Evolutionary conservation across 2,888 invertebrate genomes (phyloP).

Genomic region (Drosophila picticornis): DNA sequence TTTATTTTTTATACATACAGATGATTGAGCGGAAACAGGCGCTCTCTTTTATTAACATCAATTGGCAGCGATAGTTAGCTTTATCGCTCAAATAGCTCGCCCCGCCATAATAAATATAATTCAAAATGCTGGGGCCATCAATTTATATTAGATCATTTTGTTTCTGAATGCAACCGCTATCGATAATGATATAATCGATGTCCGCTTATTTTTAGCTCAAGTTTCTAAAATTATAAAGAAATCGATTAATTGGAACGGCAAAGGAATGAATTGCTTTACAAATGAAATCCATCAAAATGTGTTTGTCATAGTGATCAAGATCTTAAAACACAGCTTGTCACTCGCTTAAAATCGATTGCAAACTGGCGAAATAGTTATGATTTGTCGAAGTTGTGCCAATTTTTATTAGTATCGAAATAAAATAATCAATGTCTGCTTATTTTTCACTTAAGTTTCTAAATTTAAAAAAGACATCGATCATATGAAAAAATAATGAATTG

Average conservation of each 20-base stretch:
- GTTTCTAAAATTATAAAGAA: slow-evolving; percentile 24
- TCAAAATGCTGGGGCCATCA: slow-evolving; percentile 49
- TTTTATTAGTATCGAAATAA: slow-evolving; percentile 16
- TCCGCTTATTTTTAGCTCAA: slow-evolving; percentile 21
- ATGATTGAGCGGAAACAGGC: slow-evolving; percentile 65
- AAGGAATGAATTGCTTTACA: neutral
- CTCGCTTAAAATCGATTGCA: neutral
- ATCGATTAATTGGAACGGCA: slow-evolving; percentile 18
- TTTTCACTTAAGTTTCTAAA: slow-evolving; percentile 18
- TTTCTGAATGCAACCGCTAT: slow-evolving; percentile 3
- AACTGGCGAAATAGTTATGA: neutral
- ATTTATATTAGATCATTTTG: slow-evolving; percentile 38
- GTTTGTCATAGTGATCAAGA: neutral
- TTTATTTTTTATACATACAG: slow-evolving; percentile 31
- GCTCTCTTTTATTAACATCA: slow-evolving; percentile 69
- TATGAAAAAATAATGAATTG: neutral
- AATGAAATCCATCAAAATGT: slow-evolving; percentile 5
- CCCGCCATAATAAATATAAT: slow-evolving; percentile 32
- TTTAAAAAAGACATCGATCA: slow-evolving; percentile 25
- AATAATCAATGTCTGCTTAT: slow-evolving; percentile 29
- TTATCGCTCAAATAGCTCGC: slow-evolving; percentile 62
- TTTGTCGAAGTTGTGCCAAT: slow-evolving; percentile 18
- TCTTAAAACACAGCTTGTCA: neutral
- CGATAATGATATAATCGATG: slow-evolving; percentile 25
- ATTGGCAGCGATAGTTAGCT: slow-evolving; percentile 60